phyloP scores from a whole-genome alignment of 2,797 vertebrate genomes.

The Nasua narica region DNA sequence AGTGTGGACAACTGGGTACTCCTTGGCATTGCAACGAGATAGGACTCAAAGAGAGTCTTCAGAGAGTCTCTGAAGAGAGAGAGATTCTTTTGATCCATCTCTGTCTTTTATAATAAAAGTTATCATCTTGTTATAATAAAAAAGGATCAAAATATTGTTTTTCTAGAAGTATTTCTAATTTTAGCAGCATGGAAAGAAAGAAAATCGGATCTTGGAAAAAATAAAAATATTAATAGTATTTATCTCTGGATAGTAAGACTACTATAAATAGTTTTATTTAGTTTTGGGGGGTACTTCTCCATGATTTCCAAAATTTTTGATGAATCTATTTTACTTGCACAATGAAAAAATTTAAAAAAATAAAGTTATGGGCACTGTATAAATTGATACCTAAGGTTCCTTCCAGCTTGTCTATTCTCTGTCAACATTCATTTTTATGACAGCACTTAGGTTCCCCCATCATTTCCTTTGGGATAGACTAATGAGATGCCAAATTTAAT shows the following conservation, averaged over 20 bases:
- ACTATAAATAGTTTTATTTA: not conserved
- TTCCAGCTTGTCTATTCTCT: not conserved
- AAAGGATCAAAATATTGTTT: not conserved
- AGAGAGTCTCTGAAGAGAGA: no score
- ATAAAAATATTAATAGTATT: not conserved
- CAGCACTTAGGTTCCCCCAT: not conserved
- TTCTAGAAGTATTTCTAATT: not conserved
- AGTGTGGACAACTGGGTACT: not conserved
- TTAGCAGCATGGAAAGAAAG: not conserved
- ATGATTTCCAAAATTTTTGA: not conserved
- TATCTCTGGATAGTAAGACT: not conserved
- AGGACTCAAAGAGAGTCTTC: not conserved
- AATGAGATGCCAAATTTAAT: not conserved
- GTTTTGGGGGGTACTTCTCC: not conserved
- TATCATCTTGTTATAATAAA: not conserved
- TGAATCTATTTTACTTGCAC: not conserved
- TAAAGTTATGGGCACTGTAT: not conserved
- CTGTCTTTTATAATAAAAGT: not conserved
- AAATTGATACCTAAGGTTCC: not conserved
- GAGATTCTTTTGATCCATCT: not conserved
- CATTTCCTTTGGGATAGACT: not conserved
- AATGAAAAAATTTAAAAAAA: not conserved
- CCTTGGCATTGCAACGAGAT: not conserved
- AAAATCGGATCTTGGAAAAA: not conserved
- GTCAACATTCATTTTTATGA: not conserved